Evolutionary conservation across 2,888 invertebrate species (phyloP), one percentile per base, ranked within the genome.

Genomic region (Hybos culiciformis): DNA sequence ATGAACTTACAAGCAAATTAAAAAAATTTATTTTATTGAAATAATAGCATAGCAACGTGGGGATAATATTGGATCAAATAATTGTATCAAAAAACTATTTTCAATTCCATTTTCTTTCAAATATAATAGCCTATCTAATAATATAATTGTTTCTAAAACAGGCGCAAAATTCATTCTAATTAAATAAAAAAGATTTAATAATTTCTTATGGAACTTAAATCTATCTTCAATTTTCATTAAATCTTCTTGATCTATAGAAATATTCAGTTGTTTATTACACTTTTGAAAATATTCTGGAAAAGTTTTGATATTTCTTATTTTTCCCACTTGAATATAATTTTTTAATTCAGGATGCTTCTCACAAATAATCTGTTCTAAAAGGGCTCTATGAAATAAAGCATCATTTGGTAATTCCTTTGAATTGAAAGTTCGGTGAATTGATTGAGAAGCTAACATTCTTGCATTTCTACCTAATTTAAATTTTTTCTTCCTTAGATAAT

Each of bases 401-500:
- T 70, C 72, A 42, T 55, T 62, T 0, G 83, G 78, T 41, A 77
- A 46, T 55, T 77, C 70, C 45, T 69, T 69, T 20, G 68, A 65
- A 9, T 60, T 51, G 24, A 72, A 60, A 33, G 80, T 77, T 48
- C 87, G 70, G 48, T 85, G 80, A n/a, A 83, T 68, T 0, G 86
- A 81, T 60, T 92, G 91, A 0, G 84, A 78, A 0, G 87, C 84
- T 31, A 91, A 62, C 85, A 91, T 91, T 46, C 87, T 73, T 1
- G 86, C 84, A 61, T 84, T 85, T 37, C 83, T 70, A 0, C 84
- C 83, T 11, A 88, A 57, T 32, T 51, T 54, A 48, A 70, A 66
- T 32, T 68, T 60, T 43, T 62, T 63, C 50, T 70, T 63, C 54
- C 59, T 68, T 33, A 85, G 63, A 62, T 69, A 73, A 5, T 67